These are phyloP conservation scores for Lasioglossum oenotherae DNA, from an alignment of 2,888 invertebrate genomes.

Conservation along the genomic window DNA sequence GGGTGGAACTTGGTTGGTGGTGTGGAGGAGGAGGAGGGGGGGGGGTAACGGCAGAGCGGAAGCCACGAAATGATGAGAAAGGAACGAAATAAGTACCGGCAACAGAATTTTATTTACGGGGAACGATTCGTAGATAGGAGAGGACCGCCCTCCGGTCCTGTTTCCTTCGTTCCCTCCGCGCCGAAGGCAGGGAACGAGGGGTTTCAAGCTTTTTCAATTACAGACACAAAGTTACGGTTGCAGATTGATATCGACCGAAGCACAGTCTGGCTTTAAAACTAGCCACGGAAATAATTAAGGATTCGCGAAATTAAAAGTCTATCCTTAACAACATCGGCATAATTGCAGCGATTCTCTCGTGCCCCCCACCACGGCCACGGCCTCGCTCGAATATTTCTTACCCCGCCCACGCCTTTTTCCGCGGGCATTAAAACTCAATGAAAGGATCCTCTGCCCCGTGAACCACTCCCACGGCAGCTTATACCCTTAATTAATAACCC, in stretches of 20 bases:
- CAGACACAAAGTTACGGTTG: conserved; percentile 72
- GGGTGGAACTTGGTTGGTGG: neutral
- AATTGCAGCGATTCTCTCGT: conserved; percentile 51
- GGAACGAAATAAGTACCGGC: conserved; percentile 19
- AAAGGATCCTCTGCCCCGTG: conserved; percentile 53
- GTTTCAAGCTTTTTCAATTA: conserved; percentile 73
- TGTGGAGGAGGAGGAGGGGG: neutral
- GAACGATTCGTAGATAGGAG: conserved; percentile 47
- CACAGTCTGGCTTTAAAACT: conserved; percentile 70
- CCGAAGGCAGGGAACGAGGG: neutral
- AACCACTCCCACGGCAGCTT: conserved; percentile 53
- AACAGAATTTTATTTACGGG: conserved; percentile 62
- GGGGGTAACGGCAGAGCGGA: conserved; percentile 11
- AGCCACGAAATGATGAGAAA: conserved; percentile 35
- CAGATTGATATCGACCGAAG: conserved; percentile 59
- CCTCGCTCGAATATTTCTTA: conserved; percentile 29
- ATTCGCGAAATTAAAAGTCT: conserved; percentile 78
- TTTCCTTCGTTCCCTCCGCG: conserved; percentile 25
- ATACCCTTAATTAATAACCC: conserved; percentile 66
- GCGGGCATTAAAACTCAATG: conserved; percentile 58
- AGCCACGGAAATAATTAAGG: conserved; percentile 75
- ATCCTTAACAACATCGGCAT: conserved; percentile 59
- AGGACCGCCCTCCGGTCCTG: conserved; percentile 18
- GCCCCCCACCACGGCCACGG: neutral
- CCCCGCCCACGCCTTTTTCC: conserved; percentile 23